Evolutionary conservation across 2,113 vertebrate species (phyloP).

Genomic region (Dascyllus trimaculatus): DNA sequence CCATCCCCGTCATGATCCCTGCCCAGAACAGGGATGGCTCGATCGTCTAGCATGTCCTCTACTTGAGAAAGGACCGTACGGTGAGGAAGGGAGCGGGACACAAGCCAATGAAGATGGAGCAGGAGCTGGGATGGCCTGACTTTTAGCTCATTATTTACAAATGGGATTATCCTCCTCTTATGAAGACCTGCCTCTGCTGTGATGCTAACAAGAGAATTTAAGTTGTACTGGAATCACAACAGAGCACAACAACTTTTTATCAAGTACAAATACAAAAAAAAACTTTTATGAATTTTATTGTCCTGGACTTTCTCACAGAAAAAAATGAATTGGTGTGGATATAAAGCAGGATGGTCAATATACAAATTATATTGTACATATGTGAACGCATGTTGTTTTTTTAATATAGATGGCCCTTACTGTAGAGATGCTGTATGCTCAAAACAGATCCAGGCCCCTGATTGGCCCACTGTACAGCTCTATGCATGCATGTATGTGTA

Average conservation of each 20-base stretch:
- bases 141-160: slow-evolving; percentile 53
- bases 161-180: slow-evolving; percentile 29
- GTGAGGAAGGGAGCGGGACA: slow-evolving; percentile 31
- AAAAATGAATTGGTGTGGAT: slow-evolving; percentile 48
- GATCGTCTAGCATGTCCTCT: slow-evolving; percentile 88
- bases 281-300: slow-evolving; percentile 65
- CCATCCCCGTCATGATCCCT: slow-evolving; percentile 96
- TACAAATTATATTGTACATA: slow-evolving; percentile 79
- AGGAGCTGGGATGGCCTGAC: slow-evolving; percentile 36
- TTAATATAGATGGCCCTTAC: slow-evolving; percentile 47
- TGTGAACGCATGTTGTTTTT: slow-evolving; percentile 71
- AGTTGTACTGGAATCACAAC: slow-evolving; percentile 57
- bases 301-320: slow-evolving; percentile 63
- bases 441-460: slow-evolving; percentile 48
- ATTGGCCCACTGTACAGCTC: slow-evolving; percentile 62
- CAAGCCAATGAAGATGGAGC: slow-evolving; percentile 47
- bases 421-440: slow-evolving; percentile 61
- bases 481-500: slow-evolving; percentile 61
- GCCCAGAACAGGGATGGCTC: slow-evolving; percentile 98
- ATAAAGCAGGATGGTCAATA: slow-evolving; percentile 50
- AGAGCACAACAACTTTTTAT: slow-evolving; percentile 72
- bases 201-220: slow-evolving; percentile 40
- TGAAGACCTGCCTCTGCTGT: slow-evolving; percentile 62
- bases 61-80: slow-evolving; percentile 17
- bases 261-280: slow-evolving; percentile 59